Percentiles rank a stretch among this genome's conserved stretches.
Conservation (phyloP, 2,888 invertebrate species). For the Fissipunctia ypsillon region DNA sequence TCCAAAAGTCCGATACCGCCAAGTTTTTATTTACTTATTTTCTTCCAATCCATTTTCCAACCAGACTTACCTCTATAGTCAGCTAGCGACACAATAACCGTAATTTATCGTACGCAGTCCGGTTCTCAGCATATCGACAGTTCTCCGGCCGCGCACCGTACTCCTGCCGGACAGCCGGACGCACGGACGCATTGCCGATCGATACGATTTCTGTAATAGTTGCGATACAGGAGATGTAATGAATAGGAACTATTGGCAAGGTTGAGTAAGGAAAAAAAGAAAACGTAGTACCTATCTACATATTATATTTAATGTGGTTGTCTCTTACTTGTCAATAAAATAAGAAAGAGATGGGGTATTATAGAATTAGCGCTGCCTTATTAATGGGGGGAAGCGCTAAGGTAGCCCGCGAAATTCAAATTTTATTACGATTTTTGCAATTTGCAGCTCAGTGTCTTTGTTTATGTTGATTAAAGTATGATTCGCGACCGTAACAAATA, state of each 20-base stretch:
- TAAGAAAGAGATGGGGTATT: background rate
- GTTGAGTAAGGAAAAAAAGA: background rate
- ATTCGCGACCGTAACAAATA: no score
- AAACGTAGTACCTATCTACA: background rate
- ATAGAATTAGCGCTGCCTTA: background rate
- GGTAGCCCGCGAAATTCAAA: no score
- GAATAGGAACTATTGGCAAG: constrained; percentile 14
- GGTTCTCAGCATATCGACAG: constrained; percentile 38
- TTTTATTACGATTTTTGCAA: no score
- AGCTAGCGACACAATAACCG: constrained; percentile 29
- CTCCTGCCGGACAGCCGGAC: constrained; percentile 40
- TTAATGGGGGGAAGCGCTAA: no score
- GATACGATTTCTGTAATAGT: constrained; percentile 19
- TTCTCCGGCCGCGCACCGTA: constrained; percentile 12
- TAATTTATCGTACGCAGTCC: constrained; percentile 45
- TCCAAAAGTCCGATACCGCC: background rate
- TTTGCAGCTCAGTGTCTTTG: no score
- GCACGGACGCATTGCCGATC: constrained; percentile 27
- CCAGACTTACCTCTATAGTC: background rate
- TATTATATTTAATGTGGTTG: background rate
- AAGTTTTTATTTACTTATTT: constrained; percentile 6
- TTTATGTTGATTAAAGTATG: no score
- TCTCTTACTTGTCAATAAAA: no score
- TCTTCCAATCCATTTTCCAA: background rate
- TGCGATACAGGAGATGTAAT: constrained; percentile 17